Evolutionary conservation across 2,888 invertebrate genomes (phyloP), one percentile per base, ranked within the genome.

Genomic region (Drosophila nigricruria): DNA sequence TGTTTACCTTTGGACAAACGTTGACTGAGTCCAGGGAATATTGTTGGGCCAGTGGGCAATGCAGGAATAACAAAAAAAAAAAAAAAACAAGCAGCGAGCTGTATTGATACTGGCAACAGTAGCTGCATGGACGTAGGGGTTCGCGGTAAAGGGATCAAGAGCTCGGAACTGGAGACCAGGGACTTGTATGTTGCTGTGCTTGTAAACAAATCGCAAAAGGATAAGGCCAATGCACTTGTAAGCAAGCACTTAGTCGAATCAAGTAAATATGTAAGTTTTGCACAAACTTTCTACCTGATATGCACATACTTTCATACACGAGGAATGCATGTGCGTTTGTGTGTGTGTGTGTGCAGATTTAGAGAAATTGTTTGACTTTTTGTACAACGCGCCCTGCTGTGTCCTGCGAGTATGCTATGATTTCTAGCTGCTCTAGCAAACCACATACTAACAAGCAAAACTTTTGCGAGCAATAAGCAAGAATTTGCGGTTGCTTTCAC

Each of bases 231-330:
- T 81, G 81, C 73, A 78, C 85, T 84, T 78, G 88, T 78, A 80
- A 78, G 82, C 80, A 70, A 80, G 88, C 86, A 88, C 84, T 84
- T 84, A 84, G 85, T 76, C 70, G 82, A 87, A 88, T 84, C 80
- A 80, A 72, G 80, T 82, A 82, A 84, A 84, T 88, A 80, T 82
- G 88, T 85, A 82, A 88, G 82, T 87, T 82, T 62, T 70, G 42
- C 54, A 47, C 50, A 75, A 84, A 85, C 73, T 88, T 88, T 78
- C 25, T 65, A 82, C 63, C 70, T 64, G 38, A 9, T 49, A 40
- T 23, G 49, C 49, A 40, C 62, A 54, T 5, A 57, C 45, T 36
- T 18, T 27, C 45, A 23, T 43, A 8, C 10, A 49, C 27, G 49
- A 1, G 32, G 52, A 32, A 50, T 38, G 63, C 57, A 53, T 45